Conservation (phyloP, 2,888 invertebrate genomes). For the Tuta absoluta region DNA sequence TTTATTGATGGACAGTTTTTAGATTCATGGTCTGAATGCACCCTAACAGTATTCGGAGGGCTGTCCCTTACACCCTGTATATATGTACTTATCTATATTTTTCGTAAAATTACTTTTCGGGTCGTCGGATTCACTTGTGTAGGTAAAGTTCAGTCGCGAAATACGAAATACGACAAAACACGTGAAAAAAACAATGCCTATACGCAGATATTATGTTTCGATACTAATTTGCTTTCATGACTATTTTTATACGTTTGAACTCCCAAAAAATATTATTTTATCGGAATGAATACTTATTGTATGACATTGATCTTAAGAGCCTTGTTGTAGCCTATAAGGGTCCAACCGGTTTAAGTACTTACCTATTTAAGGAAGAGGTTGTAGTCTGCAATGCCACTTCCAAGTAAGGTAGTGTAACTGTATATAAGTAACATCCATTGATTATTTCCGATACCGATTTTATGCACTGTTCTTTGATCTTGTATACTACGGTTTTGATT, state of each 20-base stretch:
- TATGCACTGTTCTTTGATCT: not conserved
- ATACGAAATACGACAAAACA: no score
- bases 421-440: not conserved
- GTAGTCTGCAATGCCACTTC: conserved; percentile 17
- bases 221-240: not conserved
- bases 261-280: not conserved
- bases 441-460: not conserved
- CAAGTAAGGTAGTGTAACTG: not conserved
- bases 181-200: not conserved
- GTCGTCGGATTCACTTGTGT: no score
- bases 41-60: no score
- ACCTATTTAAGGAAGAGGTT: not conserved
- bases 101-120: no score
- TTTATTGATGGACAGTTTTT: no score
- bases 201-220: no score
- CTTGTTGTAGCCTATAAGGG: not conserved
- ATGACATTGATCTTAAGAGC: not conserved
- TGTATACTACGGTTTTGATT: not conserved
- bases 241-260: not conserved
- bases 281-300: not conserved
- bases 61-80: no score
- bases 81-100: no score
- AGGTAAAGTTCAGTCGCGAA: no score
- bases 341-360: not conserved
- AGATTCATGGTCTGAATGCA: no score